Percentiles rank a stretch among this genome's conserved stretches.
Conservation (phyloP, 2,113 vertebrate species). For the Oryzias javanicus region DNA sequence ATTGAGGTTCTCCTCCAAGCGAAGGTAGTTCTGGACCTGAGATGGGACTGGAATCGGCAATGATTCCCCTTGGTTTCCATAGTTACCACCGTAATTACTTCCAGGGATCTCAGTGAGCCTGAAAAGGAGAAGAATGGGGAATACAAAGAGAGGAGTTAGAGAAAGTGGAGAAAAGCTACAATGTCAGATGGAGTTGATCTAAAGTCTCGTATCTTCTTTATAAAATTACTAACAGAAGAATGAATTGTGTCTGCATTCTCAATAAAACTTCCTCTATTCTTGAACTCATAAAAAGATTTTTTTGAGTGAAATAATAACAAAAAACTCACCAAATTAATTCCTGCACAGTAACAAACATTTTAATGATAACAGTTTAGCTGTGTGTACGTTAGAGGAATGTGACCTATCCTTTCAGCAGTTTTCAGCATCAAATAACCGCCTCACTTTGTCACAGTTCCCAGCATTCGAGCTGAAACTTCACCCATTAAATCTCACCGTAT, state of each 20-base stretch:
- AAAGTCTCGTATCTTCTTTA: too few species aligned
- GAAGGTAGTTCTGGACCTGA: slow-evolving; percentile 94
- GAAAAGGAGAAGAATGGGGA: slow-evolving; percentile 52
- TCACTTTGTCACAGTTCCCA: neutral
- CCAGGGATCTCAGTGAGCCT: slow-evolving; percentile 79
- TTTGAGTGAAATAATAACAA: too few species aligned
- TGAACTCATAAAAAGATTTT: too few species aligned
- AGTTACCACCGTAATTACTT: slow-evolving; percentile 60
- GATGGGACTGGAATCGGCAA: slow-evolving; percentile 95
- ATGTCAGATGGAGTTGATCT: slow-evolving; percentile 2
- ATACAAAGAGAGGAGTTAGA: slow-evolving; percentile 24
- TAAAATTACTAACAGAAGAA: too few species aligned
- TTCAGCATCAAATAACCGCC: neutral
- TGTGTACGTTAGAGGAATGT: neutral
- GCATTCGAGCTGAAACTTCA: neutral
- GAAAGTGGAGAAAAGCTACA: neutral
- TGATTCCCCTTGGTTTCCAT: slow-evolving; percentile 82
- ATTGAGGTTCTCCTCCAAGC: slow-evolving; percentile 93
- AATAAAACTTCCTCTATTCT: too few species aligned
- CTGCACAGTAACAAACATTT: too few species aligned
- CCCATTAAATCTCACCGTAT: slow-evolving; percentile 82
- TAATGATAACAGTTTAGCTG: too few species aligned
- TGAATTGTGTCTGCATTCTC: too few species aligned
- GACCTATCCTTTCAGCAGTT: neutral
- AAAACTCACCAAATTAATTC: too few species aligned